phyloP scores from a whole-genome alignment of 2,113 vertebrate species.

The Falcunculus frontatus region DNA sequence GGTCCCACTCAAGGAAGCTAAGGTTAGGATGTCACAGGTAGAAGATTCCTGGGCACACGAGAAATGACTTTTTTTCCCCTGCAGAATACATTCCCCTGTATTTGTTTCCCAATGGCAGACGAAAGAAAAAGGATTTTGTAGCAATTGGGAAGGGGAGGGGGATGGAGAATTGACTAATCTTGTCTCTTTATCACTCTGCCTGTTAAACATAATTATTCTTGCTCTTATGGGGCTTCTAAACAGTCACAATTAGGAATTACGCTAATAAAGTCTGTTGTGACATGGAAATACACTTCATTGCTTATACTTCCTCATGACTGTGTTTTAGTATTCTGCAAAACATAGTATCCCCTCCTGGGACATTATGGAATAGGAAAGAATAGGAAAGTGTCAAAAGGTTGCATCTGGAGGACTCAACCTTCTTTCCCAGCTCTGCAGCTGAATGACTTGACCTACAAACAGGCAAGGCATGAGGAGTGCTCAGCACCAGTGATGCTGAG shows the following conservation, averaged over 20 bases:
- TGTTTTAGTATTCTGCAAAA: background rate
- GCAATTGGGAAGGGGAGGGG: background rate
- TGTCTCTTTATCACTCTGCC: slow-evolving; percentile 52
- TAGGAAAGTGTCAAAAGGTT: background rate
- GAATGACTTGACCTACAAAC: background rate
- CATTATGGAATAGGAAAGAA: background rate
- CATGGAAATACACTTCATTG: slow-evolving; percentile 32
- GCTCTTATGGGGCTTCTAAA: slow-evolving; percentile 61
- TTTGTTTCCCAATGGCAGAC: background rate
- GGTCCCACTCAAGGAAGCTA: background rate
- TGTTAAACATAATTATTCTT: slow-evolving; percentile 67
- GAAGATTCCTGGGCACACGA: background rate
- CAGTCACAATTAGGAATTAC: slow-evolving; percentile 70
- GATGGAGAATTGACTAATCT: slow-evolving; percentile 51
- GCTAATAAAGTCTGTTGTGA: slow-evolving; percentile 50
- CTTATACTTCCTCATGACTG: background rate
- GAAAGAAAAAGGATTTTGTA: slow-evolving; percentile 6
- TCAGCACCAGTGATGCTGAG: background rate
- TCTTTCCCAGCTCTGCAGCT: background rate
- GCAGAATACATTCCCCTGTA: background rate
- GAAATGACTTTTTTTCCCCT: background rate
- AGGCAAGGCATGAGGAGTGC: background rate
- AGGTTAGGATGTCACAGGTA: background rate
- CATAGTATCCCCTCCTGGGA: background rate
- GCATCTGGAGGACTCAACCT: background rate